phyloP scores from a whole-genome alignment of 2,113 vertebrate genomes.

The Dascyllus trimaculatus region DNA sequence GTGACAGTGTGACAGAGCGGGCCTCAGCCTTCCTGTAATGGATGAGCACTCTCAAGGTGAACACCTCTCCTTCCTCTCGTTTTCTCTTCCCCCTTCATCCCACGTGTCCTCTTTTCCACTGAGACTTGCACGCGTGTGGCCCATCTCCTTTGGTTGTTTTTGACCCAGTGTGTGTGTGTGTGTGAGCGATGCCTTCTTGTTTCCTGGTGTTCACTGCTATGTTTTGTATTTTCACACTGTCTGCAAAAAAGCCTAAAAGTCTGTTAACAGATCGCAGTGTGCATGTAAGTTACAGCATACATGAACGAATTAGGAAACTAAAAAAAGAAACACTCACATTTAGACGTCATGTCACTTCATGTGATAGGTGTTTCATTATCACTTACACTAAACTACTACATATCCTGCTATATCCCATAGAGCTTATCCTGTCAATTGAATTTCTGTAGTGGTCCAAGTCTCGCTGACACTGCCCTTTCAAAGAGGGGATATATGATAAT shows the following conservation, averaged over 20 bases:
- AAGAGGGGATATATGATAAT: conserved; percentile 74
- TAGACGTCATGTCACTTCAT: neutral
- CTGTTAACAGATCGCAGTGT: neutral
- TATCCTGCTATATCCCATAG: conserved; percentile 23
- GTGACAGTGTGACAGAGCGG: conserved; percentile 87
- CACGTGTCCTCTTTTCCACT: conserved; percentile 61
- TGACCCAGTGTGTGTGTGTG: conserved; percentile 62
- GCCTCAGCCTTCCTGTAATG: conserved; percentile 84
- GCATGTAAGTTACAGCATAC: neutral
- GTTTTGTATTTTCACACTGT: neutral
- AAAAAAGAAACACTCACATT: neutral
- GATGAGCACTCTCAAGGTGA: conserved; percentile 88
- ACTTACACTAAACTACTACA: conserved; percentile 18
- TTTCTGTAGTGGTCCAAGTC: conserved; percentile 34
- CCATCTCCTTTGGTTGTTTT: conserved; percentile 65
- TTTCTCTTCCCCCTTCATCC: conserved; percentile 61
- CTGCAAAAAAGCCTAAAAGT: neutral
- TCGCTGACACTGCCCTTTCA: conserved; percentile 66
- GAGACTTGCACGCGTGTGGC: conserved; percentile 54
- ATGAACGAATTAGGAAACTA: neutral
- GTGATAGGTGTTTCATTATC: conserved; percentile 20
- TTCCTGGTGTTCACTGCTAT: neutral
- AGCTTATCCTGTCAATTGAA: conserved; percentile 52
- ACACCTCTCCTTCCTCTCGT: conserved; percentile 68
- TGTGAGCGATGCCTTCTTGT: conserved; percentile 48